Base-by-base conservation (phyloP, 2,888 invertebrate species). In the Ophion costatus region DNA sequence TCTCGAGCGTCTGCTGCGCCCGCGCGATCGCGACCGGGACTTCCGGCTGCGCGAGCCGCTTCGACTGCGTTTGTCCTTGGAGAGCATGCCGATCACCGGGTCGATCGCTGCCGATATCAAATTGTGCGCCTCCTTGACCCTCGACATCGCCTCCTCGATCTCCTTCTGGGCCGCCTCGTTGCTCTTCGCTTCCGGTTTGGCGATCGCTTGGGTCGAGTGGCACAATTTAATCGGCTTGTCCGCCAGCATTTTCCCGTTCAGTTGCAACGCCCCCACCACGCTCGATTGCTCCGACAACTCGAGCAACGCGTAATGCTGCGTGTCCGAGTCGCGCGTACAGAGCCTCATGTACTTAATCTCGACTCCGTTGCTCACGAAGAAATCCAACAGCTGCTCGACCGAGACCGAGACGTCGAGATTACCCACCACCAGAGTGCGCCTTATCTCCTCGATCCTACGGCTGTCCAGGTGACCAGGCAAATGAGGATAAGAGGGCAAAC, bases 141-240 rank as follows among this genome's bases (percentile, higher is more conserved):
- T 95, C 67, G 98, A 97, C 98, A 99, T 98, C 0, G 98, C 99
- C 93, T 98, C 98, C 93, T 99, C 98, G 80, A 99, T 98, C 94
- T 99, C 99, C 66, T 97, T 96, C 91, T 98, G 98, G 0, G 98
- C 98, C 1, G 98, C 98, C 93, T 98, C 98, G 92, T 98, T 98
- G 88, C 98, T 98, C 93, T 99, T 98, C 0, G 98, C 97, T 93
- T 98, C 98, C 0, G 99, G 99, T 91, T 98, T 98, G 1, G 96
- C 96, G 86, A 99, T 98, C 0, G 98, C 97, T 92, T 98, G 98
- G 1, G 97, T 98, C 0, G 99, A 97, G 94, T 99, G 99, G 89
- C 96, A 96, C 10, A 99, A 96, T 94, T 96, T 95, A 14, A 97
- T 95, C 9, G 94, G 94, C 87, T 96, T 96, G 10, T 97, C 97